These are phyloP conservation scores for Chloropsis cyanopogon DNA, from an alignment of 2,113 vertebrate genomes.

Conservation along the genomic window DNA sequence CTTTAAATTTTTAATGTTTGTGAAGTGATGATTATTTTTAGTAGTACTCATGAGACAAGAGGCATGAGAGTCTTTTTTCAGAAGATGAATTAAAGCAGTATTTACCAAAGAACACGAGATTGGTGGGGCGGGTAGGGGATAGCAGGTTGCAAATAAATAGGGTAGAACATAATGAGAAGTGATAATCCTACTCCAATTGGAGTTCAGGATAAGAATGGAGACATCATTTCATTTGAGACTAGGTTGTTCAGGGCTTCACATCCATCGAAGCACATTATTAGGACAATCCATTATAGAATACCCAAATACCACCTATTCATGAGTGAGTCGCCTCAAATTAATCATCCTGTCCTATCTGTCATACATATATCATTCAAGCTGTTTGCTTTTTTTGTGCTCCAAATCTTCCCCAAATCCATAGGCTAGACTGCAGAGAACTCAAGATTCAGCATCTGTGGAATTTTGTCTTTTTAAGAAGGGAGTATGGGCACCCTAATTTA, in stretches of 20 bases:
- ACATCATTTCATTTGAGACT: not conserved
- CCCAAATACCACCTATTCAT: not conserved
- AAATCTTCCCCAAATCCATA: not conserved
- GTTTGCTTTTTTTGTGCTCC: not conserved
- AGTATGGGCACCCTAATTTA: not conserved
- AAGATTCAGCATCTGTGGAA: not conserved
- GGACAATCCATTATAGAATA: not conserved
- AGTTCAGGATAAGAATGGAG: not conserved
- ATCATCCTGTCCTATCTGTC: not conserved
- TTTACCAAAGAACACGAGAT: not conserved
- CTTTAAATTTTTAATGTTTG: not conserved
- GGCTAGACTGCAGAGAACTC: not conserved
- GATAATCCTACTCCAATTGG: not conserved
- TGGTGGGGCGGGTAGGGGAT: not conserved
- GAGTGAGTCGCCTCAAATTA: not conserved
- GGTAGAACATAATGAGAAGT: not conserved
- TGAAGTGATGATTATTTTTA: not conserved
- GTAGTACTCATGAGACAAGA: not conserved
- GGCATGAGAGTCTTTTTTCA: not conserved
- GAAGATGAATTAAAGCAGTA: not conserved
- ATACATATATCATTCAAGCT: not conserved
- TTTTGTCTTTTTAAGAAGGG: not conserved
- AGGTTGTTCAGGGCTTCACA: not conserved
- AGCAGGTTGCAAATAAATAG: not conserved
- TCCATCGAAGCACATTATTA: not conserved